Percentiles rank a stretch among this genome's conserved stretches.
phyloP scores from a whole-genome alignment of 1,140 invertebrate species.

The Saccostrea glomerata region DNA sequence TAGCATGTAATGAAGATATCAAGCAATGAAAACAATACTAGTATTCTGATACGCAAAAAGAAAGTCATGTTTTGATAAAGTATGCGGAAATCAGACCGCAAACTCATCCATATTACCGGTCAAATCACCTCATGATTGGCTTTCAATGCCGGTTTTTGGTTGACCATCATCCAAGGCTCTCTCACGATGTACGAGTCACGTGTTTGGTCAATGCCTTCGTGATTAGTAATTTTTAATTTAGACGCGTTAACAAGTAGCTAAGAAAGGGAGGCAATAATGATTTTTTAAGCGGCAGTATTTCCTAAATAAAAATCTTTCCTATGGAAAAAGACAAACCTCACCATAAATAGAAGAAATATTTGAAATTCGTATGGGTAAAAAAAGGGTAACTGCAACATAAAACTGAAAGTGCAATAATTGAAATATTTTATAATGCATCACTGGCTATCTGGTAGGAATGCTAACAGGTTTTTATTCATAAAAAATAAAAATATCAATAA shows the following conservation, averaged over 20 bases:
- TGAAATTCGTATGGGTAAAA: no score
- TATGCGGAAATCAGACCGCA: slow-evolving; percentile 11
- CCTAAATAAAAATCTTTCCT: background rate
- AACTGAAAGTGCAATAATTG: no score
- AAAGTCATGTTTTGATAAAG: background rate
- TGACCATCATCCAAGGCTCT: background rate
- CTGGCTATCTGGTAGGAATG: no score
- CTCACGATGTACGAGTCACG: background rate
- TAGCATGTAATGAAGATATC: background rate
- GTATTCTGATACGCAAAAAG: background rate
- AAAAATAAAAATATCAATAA: no score
- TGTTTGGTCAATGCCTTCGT: background rate
- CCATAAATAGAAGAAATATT: no score
- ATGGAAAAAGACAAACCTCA: no score
- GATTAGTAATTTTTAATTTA: background rate
- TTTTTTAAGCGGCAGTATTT: background rate
- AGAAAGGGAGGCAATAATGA: background rate
- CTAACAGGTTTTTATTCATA: no score
- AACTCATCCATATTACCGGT: background rate
- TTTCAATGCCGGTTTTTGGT: background rate
- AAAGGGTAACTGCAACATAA: no score
- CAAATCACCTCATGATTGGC: background rate
- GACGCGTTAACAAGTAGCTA: background rate
- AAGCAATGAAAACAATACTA: background rate
- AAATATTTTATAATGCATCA: no score